These are phyloP conservation scores for Seladonia tumulorum DNA, from an alignment of 2,888 invertebrate species.

Conservation along the genomic window DNA sequence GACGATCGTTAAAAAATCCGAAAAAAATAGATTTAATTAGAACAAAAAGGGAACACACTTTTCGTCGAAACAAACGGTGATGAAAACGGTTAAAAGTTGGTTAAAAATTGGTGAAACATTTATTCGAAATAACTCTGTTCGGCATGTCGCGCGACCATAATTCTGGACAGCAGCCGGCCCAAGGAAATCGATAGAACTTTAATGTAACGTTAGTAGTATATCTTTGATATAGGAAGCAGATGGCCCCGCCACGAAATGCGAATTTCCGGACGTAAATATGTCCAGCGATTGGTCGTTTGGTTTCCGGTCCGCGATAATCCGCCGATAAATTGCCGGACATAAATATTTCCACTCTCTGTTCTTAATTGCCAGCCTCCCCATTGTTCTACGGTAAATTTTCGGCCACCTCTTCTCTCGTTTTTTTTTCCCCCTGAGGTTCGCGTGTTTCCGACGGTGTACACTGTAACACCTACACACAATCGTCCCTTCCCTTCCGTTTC, in stretches of 20 bases:
- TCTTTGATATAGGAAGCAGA: not conserved
- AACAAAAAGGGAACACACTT: not conserved
- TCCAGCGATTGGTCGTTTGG: not conserved
- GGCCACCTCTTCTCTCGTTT: not conserved
- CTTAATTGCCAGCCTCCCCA: constrained; percentile 14
- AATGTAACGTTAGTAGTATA: not conserved
- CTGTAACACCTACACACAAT: not conserved
- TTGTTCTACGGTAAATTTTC: not conserved
- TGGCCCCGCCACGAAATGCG: not conserved
- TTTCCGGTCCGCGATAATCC: constrained; percentile 3
- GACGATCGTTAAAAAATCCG: not conserved
- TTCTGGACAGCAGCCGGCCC: not conserved
- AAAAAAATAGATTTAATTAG: not conserved
- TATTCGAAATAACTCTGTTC: not conserved
- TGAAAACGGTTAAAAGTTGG: no score
- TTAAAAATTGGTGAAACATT: no score
- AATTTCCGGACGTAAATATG: constrained; percentile 2
- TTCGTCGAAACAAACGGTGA: not conserved
- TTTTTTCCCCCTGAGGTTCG: not conserved
- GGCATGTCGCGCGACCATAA: constrained; percentile 6
- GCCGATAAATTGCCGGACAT: constrained; percentile 5
- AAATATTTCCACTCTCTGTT: not conserved
- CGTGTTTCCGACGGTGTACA: not conserved
- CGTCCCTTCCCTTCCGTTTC: not conserved
- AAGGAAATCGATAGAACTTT: not conserved